phyloP scores from a whole-genome alignment of 2,888 invertebrate species.

The Macrophya annulata region DNA sequence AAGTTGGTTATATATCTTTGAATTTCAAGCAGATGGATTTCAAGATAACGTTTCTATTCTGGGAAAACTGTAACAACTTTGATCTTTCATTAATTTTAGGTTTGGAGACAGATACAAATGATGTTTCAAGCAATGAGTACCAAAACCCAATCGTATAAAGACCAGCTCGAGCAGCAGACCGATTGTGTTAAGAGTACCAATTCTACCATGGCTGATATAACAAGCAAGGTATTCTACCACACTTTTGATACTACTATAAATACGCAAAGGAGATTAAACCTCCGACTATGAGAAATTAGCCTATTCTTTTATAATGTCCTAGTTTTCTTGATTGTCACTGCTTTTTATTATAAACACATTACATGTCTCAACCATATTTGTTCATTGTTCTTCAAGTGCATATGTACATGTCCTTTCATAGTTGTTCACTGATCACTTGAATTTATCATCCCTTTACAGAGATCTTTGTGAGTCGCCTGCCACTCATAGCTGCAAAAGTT shows the following conservation, averaged over 20 bases:
- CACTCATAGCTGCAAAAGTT: neutral
- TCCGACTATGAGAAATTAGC: neutral
- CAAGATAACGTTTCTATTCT: neutral
- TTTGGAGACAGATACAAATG: slow-evolving; percentile 94
- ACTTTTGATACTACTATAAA: neutral
- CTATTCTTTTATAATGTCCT: neutral
- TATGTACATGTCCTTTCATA: no score
- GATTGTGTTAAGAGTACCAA: slow-evolving; percentile 91
- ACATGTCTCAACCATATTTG: no score
- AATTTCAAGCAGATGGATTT: neutral
- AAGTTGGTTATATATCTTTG: neutral
- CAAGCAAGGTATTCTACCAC: slow-evolving; percentile 84
- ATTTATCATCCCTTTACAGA: no score
- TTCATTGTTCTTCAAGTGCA: no score
- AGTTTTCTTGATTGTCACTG: neutral
- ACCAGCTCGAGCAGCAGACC: slow-evolving; percentile 89
- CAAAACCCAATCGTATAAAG: slow-evolving; percentile 86
- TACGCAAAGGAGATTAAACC: slow-evolving; percentile 42
- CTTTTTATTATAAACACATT: neutral
- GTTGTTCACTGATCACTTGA: no score
- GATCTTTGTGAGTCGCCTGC: no score
- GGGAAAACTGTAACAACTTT: neutral
- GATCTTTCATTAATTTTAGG: slow-evolving; percentile 74
- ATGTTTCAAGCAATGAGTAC: slow-evolving; percentile 92
- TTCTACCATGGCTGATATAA: slow-evolving; percentile 89